Percentiles rank a stretch among this genome's conserved stretches.
These are phyloP conservation scores for Ibycter americanus DNA, from an alignment of 2,797 vertebrate genomes.

Conservation along the genomic window DNA sequence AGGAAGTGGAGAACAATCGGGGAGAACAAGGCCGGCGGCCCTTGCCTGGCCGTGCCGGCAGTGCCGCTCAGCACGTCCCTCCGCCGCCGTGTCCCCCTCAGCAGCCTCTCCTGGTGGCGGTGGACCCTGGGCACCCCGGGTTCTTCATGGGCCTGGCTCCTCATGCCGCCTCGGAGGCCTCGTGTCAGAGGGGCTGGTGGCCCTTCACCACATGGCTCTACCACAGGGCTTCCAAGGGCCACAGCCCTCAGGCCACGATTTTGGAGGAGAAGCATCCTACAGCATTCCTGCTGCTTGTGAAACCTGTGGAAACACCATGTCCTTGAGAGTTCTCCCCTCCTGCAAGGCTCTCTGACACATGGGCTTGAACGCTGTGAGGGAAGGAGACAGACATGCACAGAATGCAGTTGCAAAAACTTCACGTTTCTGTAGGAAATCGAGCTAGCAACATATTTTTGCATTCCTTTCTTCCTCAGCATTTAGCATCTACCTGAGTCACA, in stretches of 20 bases:
- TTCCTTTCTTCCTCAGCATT: constrained; percentile 27
- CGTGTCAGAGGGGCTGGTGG: not conserved
- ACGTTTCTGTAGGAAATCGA: not conserved
- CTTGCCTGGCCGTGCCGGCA: not conserved
- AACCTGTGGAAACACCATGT: fast-evolving
- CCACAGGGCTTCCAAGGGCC: not conserved
- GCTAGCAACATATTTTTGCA: not conserved
- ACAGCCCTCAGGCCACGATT: not conserved
- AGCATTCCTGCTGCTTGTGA: not conserved
- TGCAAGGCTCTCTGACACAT: not conserved
- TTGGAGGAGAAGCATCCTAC: not conserved
- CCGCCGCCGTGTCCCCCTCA: fast-evolving
- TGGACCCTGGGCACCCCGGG: not conserved
- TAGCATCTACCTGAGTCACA: constrained; percentile 43
- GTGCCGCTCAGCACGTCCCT: constrained; percentile 6
- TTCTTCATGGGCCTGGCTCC: not conserved
- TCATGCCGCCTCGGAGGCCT: not conserved
- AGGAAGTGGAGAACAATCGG: constrained; percentile 71
- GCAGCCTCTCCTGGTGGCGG: not conserved
- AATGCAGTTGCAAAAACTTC: not conserved
- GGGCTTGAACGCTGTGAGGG: not conserved
- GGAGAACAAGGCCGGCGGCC: constrained; percentile 23
- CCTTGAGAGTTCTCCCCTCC: not conserved
- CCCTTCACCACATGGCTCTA: not conserved
- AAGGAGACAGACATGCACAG: not conserved